Evolutionary conservation across 2,113 vertebrate genomes (phyloP).

Genomic region (Brachypteracias leptosomus): DNA sequence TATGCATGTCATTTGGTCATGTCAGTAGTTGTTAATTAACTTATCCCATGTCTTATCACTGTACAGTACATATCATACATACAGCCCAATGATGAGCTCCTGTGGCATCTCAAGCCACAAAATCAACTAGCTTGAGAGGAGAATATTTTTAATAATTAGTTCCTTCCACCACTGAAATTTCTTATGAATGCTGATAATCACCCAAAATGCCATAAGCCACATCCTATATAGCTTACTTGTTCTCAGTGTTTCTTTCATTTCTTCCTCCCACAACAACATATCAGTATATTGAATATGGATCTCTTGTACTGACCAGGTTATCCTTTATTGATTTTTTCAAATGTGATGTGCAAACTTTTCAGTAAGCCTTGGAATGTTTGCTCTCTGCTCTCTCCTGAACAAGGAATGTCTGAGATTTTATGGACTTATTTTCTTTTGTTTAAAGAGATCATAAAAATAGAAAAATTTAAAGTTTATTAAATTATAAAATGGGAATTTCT

Average conservation of each 20-base stretch:
- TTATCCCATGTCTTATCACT: neutral
- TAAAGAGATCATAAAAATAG: neutral
- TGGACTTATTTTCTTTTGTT: neutral
- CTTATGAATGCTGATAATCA: neutral
- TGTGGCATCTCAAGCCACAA: neutral
- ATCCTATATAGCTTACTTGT: neutral
- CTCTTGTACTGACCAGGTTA: neutral
- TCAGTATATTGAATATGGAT: neutral
- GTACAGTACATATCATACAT: neutral
- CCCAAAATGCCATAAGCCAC: neutral
- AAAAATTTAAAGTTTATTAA: neutral
- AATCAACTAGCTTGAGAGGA: neutral
- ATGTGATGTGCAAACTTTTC: neutral
- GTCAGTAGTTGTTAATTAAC: conserved; percentile 39
- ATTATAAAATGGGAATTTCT: neutral
- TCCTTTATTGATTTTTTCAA: neutral
- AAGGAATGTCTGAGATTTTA: neutral
- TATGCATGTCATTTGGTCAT: conserved; percentile 17
- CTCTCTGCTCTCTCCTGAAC: neutral
- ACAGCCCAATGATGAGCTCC: neutral
- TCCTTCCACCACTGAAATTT: neutral
- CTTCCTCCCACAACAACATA: neutral
- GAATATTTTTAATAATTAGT: neutral
- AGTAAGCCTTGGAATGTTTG: neutral
- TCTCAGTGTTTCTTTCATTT: neutral